Evolutionary conservation across 2,797 vertebrate genomes (phyloP).

Genomic region (Synanceia verrucosa): DNA sequence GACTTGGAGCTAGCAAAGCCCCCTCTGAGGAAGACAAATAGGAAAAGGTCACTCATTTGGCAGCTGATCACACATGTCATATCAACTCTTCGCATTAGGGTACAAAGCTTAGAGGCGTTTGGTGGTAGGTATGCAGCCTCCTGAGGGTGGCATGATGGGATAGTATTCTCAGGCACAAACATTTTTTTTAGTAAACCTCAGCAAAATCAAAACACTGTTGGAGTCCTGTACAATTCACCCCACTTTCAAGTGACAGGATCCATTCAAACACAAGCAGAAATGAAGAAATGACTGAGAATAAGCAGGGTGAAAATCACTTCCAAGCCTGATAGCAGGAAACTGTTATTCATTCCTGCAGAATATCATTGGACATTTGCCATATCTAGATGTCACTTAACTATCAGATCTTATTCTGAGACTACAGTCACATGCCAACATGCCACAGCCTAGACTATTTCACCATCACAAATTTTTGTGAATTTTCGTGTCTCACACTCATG

Average conservation of each 20-base stretch:
- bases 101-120: constrained; percentile 22
- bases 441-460: constrained; percentile 16
- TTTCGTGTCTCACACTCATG: constrained; percentile 21
- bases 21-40: constrained; percentile 47
- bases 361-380: too few relatives aligned
- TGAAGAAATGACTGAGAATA: constrained; percentile 31
- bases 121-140: constrained; percentile 9
- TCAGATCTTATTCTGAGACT: not conserved
- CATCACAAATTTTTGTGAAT: constrained; percentile 23
- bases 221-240: constrained; percentile 15
- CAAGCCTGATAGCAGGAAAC: not conserved
- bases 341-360: too few relatives aligned
- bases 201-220: constrained; percentile 23
- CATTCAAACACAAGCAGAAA: constrained; percentile 33
- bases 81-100: constrained; percentile 13
- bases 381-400: not conserved
- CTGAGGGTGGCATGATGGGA: not conserved
- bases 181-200: not conserved
- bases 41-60: constrained; percentile 58
- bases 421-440: constrained; percentile 2
- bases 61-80: constrained; percentile 45
- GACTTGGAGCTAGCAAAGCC: constrained; percentile 23
- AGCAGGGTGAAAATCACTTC: constrained; percentile 2
- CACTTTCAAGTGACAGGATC: constrained; percentile 22
- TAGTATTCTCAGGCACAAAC: not conserved